Percentiles rank a stretch among this genome's conserved stretches.
phyloP scores from a whole-genome alignment of 1,140 invertebrate genomes.

The Brachionus plicatilis region DNA sequence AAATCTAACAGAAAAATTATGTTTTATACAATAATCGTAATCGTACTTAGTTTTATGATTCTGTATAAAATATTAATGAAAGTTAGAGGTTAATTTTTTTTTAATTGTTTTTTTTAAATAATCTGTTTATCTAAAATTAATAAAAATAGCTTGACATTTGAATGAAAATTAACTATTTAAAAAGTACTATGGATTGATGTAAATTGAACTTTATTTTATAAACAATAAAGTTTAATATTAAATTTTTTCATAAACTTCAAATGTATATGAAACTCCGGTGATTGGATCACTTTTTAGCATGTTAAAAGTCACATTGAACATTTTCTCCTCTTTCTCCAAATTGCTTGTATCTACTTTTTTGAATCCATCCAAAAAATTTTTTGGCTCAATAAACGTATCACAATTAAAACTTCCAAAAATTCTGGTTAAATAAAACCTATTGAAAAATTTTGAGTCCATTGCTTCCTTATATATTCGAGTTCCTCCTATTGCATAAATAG shows the following conservation, averaged over 20 bases:
- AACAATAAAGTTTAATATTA: background rate
- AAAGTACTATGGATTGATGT: background rate
- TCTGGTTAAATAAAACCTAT: conserved; percentile 37
- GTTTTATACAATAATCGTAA: conserved; percentile 54
- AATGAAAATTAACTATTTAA: background rate
- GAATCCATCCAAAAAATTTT: background rate
- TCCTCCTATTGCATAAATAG: conserved; percentile 21
- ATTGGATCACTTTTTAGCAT: background rate
- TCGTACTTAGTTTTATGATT: conserved; percentile 52
- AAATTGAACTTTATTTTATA: background rate
- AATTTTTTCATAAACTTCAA: conserved; percentile 40
- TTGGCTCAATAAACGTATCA: conserved; percentile 1
- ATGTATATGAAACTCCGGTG: background rate
- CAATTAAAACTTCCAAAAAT: conserved; percentile 32
- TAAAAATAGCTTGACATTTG: conserved; percentile 1
- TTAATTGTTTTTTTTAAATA: background rate
- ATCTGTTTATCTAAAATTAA: background rate
- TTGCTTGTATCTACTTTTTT: background rate
- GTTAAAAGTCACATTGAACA: background rate
- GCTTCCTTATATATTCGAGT: conserved; percentile 1
- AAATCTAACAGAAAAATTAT: conserved; percentile 53
- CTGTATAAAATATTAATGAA: conserved; percentile 51
- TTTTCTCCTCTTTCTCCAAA: background rate
- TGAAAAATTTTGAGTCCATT: background rate
- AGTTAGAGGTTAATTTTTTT: conserved; percentile 27